Evolutionary conservation across 2,797 vertebrate species (phyloP).

Genomic region (Clamator glandarius): DNA sequence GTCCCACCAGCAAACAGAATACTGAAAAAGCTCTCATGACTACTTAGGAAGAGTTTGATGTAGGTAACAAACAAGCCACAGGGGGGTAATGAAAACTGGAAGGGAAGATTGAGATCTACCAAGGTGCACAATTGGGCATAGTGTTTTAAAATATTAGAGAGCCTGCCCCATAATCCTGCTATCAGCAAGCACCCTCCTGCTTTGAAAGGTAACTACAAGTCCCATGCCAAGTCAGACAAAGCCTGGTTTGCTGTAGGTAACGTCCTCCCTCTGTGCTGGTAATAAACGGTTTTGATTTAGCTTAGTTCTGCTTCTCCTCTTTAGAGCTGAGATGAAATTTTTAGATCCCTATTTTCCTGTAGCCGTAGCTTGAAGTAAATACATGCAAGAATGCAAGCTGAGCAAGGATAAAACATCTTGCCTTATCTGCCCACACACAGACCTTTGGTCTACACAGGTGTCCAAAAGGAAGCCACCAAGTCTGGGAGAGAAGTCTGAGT

Average conservation of each 20-base stretch:
- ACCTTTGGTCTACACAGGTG: background rate
- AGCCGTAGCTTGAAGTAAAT: background rate
- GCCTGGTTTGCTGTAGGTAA: background rate
- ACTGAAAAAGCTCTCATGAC: background rate
- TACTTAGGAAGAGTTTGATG: background rate
- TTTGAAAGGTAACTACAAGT: background rate
- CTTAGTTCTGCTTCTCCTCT: background rate
- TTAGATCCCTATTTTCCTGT: background rate
- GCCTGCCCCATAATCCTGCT: background rate
- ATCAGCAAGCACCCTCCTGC: background rate
- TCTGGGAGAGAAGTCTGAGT: background rate
- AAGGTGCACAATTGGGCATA: background rate
- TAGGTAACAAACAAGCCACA: background rate
- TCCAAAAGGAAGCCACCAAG: background rate
- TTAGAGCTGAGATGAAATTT: background rate
- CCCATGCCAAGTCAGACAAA: background rate
- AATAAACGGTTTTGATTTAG: background rate
- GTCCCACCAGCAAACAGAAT: background rate
- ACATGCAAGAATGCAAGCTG: background rate
- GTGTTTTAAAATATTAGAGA: background rate
- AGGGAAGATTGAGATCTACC: background rate
- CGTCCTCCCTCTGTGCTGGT: background rate
- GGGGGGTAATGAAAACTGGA: background rate
- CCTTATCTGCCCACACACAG: background rate
- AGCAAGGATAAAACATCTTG: background rate